These are phyloP conservation scores for Saguinus imperator DNA, from an alignment of 2,113 vertebrate genomes.

Conservation along the genomic window DNA sequence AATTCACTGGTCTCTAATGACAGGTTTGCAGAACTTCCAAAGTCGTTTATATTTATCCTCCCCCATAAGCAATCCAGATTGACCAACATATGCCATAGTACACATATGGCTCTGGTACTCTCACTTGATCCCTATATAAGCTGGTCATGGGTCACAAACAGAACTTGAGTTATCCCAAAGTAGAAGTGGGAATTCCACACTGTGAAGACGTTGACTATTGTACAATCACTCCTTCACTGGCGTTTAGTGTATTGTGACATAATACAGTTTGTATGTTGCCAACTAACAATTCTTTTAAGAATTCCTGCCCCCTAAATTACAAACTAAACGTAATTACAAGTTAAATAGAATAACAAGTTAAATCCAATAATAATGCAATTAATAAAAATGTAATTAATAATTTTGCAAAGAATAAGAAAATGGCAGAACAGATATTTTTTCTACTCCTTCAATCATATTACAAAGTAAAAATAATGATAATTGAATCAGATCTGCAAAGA, in stretches of 20 bases:
- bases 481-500: not conserved
- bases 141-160: not conserved
- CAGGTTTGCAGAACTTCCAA: not conserved
- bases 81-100: not conserved
- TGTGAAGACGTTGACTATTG: not conserved
- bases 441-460: not conserved
- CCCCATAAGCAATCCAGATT: not conserved
- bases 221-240: not conserved
- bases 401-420: conserved; percentile 27
- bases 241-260: not conserved
- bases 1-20: conserved; percentile 7
- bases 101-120: not conserved
- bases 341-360: not conserved
- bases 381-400: not conserved
- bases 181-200: not conserved
- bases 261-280: not conserved
- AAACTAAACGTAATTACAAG: not conserved
- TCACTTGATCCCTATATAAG: not conserved
- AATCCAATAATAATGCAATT: not conserved
- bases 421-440: not conserved
- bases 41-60: not conserved
- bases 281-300: conserved; percentile 28
- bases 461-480: not conserved
- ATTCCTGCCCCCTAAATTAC: not conserved
- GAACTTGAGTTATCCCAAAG: not conserved